Base-by-base conservation (phyloP, 2,797 vertebrate species). In the Darevskia mixta region DNA sequence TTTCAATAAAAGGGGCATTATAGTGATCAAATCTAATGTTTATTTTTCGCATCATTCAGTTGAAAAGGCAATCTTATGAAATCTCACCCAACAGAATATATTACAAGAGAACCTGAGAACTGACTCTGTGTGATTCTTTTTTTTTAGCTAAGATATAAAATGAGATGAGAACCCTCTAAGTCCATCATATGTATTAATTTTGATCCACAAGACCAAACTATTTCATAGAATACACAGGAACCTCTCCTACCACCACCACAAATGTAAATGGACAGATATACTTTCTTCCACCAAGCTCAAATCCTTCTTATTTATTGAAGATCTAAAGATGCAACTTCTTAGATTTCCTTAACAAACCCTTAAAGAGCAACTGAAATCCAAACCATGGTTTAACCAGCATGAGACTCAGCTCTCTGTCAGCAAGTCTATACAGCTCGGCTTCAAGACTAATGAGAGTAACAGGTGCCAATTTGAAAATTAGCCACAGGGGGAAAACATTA, bases 1-100 rank as follows among this genome's bases (percentile, higher is more conserved):
- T 38, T 87, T 82, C 78, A 88, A 82, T n/a, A 86, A 91, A 89
- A 87, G 67, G 0, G 83, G 29, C 76, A 79, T 83, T 90, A 85
- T 49, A 85, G 79, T 83, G 72, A 89, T 8, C 55, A 88, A 82
- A 90, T 88, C 43, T 2, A 9, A 88, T 76, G 38, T 88, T 86
- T 90, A 55, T 77, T 32, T 35, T 79, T 85, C 0, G 0, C 55
- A 79, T 29, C 2, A 41, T 8, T 83, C 4, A 0, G 61, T n/a
- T 69, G 55, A 79, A 80, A 84, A 81, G 86, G 41, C 55, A 91
- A 8, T 2, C 83, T 9, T 5, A 79, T 80, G 32, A 20, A 87
- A 2, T 18, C n/a, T 32, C 41, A 73, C 13, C 11, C 64, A 87
- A 35, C 80, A 89, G 88, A 91, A 0, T 58, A 18, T 55, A 58